Conservation (phyloP, 92 coral and sea anemone genomes). For the Porites evermanni region DNA sequence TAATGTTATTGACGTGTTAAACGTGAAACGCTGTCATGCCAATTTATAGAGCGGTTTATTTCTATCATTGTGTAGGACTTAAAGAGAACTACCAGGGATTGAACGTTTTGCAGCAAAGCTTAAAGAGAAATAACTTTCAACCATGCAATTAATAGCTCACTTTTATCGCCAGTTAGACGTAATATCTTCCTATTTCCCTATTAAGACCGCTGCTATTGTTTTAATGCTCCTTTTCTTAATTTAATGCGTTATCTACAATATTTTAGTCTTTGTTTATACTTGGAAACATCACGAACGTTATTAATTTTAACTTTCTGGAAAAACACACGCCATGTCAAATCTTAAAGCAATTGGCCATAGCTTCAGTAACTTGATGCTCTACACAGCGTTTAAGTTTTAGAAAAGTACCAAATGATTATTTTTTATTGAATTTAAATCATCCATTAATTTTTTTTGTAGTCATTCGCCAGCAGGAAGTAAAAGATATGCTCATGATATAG, state of each 20-base stretch:
- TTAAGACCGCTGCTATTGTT: conserved; percentile 20
- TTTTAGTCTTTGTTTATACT: conserved; percentile 20
- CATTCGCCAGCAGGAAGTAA: conserved; percentile 44
- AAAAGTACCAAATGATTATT: conserved; percentile 26
- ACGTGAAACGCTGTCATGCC: conserved; percentile 19
- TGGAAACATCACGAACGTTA: conserved; percentile 9
- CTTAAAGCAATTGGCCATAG: not conserved
- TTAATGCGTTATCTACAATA: conserved; percentile 37
- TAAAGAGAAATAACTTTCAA: not conserved
- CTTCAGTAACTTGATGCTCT: conserved; percentile 14
- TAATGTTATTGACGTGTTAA: conserved; percentile 38
- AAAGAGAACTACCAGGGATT: not conserved
- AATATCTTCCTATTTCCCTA: conserved; percentile 16
- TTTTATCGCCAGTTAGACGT: conserved; percentile 3
- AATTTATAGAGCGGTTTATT: not conserved
- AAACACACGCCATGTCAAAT: not conserved
- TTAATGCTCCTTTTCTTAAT: conserved; percentile 26
- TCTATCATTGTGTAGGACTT: not conserved
- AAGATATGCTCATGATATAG: conserved; percentile 23
- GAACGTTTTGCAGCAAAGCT: not conserved
- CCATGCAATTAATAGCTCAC: not conserved
- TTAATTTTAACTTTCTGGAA: not conserved
- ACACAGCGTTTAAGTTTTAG: not conserved
- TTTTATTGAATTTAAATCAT: conserved; percentile 43
- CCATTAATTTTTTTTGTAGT: conserved; percentile 41